phyloP scores from a whole-genome alignment of 2,888 invertebrate species.

The Junonia oenone region DNA sequence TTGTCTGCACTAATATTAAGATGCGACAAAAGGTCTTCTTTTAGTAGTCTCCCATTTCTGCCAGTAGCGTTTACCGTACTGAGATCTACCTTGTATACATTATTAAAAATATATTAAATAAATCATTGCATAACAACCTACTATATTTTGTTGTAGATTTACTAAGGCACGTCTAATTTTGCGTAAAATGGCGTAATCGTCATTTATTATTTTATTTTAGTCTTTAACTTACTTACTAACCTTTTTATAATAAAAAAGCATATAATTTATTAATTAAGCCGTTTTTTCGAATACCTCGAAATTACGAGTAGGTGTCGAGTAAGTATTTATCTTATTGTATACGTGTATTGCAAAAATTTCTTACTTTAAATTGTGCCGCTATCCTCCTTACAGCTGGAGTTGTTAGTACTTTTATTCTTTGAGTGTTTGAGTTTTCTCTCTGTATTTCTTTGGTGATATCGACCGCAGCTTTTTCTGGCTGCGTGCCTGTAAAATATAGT shows the following conservation, averaged over 20 bases:
- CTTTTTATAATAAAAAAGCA: too few species aligned
- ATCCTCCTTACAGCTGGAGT: constrained; percentile 97
- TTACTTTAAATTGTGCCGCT: constrained; percentile 91
- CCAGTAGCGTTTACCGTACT: constrained; percentile 88
- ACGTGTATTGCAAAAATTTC: constrained; percentile 24
- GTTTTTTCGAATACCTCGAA: too few species aligned
- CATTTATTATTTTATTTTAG: too few species aligned
- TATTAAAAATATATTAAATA: not conserved
- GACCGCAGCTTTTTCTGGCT: constrained; percentile 31
- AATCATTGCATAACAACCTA: too few species aligned
- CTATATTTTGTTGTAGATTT: too few species aligned
- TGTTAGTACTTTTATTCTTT: constrained; percentile 80
- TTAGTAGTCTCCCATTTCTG: constrained; percentile 93
- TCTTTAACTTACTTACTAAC: too few species aligned
- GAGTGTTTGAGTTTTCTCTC: constrained; percentile 31
- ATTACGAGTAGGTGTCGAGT: too few species aligned
- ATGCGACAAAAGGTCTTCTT: constrained; percentile 93
- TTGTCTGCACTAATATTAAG: constrained; percentile 78
- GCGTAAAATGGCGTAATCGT: too few species aligned
- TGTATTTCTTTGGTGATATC: constrained; percentile 32
- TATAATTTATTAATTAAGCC: too few species aligned
- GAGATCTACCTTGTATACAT: constrained; percentile 83
- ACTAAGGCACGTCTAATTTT: too few species aligned
- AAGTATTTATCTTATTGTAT: too few species aligned
- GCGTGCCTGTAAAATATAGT: constrained; percentile 38